Evolutionary conservation across 2,888 invertebrate species (phyloP).

Genomic region (Liodrosophila aerea): DNA sequence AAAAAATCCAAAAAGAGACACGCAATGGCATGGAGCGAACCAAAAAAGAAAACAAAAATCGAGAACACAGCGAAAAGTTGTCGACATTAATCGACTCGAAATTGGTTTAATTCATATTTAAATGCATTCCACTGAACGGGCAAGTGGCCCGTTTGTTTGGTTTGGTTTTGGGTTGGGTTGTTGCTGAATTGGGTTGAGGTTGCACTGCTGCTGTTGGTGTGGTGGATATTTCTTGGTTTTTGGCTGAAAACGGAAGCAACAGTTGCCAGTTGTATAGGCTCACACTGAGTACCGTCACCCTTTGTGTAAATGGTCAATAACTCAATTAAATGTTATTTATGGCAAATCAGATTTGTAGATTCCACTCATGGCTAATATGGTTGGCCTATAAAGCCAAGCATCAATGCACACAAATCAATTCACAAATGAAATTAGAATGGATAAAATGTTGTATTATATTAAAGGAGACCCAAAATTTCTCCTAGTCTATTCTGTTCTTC

Average conservation of each 20-base stretch:
- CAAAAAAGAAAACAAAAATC: slow-evolving; percentile 36
- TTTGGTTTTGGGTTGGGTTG: slow-evolving; percentile 3
- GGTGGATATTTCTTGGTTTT: background rate
- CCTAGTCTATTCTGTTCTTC: no score
- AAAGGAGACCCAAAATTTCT: no score
- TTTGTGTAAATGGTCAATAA: slow-evolving; percentile 39
- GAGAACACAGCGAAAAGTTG: slow-evolving; percentile 36
- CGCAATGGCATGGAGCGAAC: slow-evolving; percentile 23
- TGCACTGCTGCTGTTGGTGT: slow-evolving; percentile 4
- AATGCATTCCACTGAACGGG: slow-evolving; percentile 54
- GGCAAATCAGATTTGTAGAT: slow-evolving; percentile 49
- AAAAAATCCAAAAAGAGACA: slow-evolving; percentile 36
- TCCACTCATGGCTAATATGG: slow-evolving; percentile 29
- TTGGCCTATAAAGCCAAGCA: slow-evolving; percentile 29
- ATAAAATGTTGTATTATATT: background rate
- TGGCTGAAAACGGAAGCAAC: slow-evolving; percentile 47
- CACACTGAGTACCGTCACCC: no score
- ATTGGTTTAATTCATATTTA: slow-evolving; percentile 80
- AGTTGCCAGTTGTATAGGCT: slow-evolving; percentile 34
- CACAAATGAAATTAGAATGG: background rate
- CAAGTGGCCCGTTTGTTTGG: slow-evolving; percentile 50
- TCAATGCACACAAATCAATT: slow-evolving; percentile 1
- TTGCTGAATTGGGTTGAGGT: background rate
- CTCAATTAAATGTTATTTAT: slow-evolving; percentile 68
- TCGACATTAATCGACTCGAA: slow-evolving; percentile 78